These are phyloP conservation scores for Potamarius usumacintae DNA, from an alignment of 2,113 vertebrate species.

Conservation along the genomic window DNA sequence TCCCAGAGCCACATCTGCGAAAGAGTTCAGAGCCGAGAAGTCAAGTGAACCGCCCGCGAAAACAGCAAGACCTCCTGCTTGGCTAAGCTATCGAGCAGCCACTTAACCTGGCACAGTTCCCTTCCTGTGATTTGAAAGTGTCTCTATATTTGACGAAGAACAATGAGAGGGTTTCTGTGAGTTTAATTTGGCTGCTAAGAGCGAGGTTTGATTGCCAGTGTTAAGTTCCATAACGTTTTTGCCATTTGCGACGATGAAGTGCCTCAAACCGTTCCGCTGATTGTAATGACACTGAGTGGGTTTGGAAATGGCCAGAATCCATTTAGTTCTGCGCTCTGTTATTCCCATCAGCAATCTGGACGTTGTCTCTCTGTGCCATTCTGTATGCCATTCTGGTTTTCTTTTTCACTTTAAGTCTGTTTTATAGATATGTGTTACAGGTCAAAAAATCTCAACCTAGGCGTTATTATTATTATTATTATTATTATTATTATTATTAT, in stretches of 20 bases:
- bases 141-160: constrained; percentile 29
- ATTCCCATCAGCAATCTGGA: not conserved
- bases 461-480: no score
- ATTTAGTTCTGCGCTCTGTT: constrained; percentile 4
- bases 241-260: constrained; percentile 11
- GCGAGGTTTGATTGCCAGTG: constrained; percentile 10
- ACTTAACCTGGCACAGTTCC: constrained; percentile 24
- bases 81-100: constrained; percentile 58
- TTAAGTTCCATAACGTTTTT: constrained; percentile 39
- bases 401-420: not conserved
- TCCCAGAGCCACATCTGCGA: constrained; percentile 71
- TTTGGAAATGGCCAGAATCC: constrained; percentile 30
- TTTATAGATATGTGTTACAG: not conserved
- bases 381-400: not conserved
- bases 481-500: no score
- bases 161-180: constrained; percentile 20
- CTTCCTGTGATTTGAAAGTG: constrained; percentile 47
- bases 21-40: constrained; percentile 56
- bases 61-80: constrained; percentile 48
- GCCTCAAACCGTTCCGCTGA: not conserved
- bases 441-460: no score
- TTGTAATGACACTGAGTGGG: constrained; percentile 26
- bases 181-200: constrained; percentile 13
- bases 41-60: constrained; percentile 51
- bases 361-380: not conserved